Evolutionary conservation across 2,888 invertebrate species (phyloP).

Genomic region (Parochlus steinenii): DNA sequence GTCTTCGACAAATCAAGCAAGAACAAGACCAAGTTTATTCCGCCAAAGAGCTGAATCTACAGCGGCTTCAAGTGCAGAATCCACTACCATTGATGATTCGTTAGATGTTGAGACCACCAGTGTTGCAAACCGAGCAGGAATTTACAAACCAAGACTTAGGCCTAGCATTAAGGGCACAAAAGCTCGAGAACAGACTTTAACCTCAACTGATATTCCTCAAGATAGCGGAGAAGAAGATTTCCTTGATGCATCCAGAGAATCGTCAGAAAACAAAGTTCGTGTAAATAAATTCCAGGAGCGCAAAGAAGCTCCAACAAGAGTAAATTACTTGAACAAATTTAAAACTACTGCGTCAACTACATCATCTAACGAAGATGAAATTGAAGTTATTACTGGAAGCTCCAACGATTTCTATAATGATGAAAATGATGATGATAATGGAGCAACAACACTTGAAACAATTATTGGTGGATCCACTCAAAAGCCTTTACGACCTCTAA

Average conservation of each 20-base stretch:
- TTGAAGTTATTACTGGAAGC: conserved; percentile 11
- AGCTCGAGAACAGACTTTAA: not conserved
- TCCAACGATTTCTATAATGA: conserved; percentile 3
- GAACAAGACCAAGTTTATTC: too few relatives aligned
- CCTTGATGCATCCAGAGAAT: too few relatives aligned
- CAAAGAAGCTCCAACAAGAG: too few relatives aligned
- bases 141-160: conserved; percentile 1
- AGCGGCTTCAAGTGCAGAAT: too few relatives aligned
- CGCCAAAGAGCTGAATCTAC: too few relatives aligned
- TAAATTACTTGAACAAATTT: too few relatives aligned
- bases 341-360: conserved; percentile 1
- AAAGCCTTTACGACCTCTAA: too few relatives aligned
- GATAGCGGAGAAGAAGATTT: conserved; percentile 3
- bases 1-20: too few relatives aligned
- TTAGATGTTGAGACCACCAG: not conserved
- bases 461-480: too few relatives aligned
- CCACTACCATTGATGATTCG: not conserved
- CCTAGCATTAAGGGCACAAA: not conserved
- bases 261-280: too few relatives aligned
- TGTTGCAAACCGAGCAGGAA: not conserved
- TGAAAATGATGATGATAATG: not conserved
- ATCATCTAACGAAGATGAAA: conserved; percentile 4
- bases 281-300: too few relatives aligned
- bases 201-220: conserved; percentile 2
- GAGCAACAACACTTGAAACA: too few relatives aligned